These are phyloP conservation scores for Cheilosia urbana DNA, from an alignment of 2,888 invertebrate genomes.

Conservation along the genomic window DNA sequence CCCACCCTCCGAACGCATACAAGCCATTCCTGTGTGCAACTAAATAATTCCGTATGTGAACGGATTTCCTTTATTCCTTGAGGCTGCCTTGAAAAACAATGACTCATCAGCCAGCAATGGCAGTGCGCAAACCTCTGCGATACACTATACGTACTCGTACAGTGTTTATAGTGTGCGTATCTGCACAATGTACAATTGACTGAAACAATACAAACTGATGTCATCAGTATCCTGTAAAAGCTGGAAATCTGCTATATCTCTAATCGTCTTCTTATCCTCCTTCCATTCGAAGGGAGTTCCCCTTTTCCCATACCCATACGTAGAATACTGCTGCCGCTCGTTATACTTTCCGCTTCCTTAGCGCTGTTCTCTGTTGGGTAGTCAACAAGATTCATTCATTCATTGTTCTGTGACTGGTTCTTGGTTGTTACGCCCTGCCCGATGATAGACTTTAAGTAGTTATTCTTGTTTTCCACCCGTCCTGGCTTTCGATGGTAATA, in stretches of 20 bases:
- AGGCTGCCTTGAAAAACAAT: slow-evolving; percentile 66
- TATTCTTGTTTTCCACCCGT: slow-evolving; percentile 29
- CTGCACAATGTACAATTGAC: slow-evolving; percentile 13
- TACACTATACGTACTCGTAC: background rate
- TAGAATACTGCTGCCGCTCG: background rate
- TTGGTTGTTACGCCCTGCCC: slow-evolving; percentile 55
- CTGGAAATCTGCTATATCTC: slow-evolving; percentile 68
- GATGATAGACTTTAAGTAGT: slow-evolving; percentile 61
- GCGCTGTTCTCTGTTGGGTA: slow-evolving; percentile 12
- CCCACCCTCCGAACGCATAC: background rate
- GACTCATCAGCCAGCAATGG: slow-evolving; percentile 65
- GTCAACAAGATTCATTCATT: slow-evolving; percentile 55
- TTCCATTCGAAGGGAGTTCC: slow-evolving; percentile 20
- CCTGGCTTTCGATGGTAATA: slow-evolving; percentile 9
- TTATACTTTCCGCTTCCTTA: slow-evolving; percentile 58
- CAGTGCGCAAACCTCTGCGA: background rate
- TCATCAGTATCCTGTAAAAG: slow-evolving; percentile 64
- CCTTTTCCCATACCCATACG: background rate
- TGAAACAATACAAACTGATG: slow-evolving; percentile 69
- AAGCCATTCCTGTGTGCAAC: slow-evolving; percentile 38
- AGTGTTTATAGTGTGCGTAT: background rate
- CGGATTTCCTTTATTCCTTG: slow-evolving; percentile 72
- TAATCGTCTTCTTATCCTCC: slow-evolving; percentile 69
- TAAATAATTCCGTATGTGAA: slow-evolving; percentile 74
- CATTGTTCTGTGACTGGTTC: slow-evolving; percentile 53